A percentile compares a stretch with the other conserved stretches of the same genome.
Conservation (phyloP, 2,113 vertebrate species). For the Pedetes capensis region DNA sequence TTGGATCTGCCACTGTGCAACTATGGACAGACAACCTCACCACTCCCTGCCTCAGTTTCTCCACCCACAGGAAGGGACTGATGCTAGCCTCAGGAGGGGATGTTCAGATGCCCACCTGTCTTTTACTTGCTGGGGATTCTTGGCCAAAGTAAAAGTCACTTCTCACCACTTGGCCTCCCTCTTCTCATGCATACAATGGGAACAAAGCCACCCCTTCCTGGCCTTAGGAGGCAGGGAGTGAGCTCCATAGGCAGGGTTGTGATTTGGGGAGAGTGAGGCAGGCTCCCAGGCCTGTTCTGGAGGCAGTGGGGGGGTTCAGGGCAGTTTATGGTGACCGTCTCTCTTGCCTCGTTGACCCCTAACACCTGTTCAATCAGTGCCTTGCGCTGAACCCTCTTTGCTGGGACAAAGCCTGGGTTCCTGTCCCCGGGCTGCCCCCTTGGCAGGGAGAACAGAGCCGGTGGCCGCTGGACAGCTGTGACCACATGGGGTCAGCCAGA, state of each 20-base stretch:
- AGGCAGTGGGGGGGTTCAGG: background rate
- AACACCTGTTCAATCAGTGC: background rate
- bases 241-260: accelerated
- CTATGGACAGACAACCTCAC: background rate
- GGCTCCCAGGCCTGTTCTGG: background rate
- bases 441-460: background rate
- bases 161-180: background rate
- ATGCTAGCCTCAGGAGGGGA: background rate
- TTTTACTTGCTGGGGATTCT: background rate
- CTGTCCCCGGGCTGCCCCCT: background rate
- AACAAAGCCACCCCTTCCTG: background rate
- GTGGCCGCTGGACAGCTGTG: conserved; percentile 42
- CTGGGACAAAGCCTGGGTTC: background rate
- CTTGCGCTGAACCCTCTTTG: background rate
- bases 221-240: background rate
- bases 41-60: background rate
- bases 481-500: background rate
- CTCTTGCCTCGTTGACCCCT: background rate
- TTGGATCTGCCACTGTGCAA: too few species aligned
- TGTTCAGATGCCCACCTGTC: background rate
- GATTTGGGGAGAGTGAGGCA: background rate
- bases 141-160: background rate
- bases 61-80: background rate
- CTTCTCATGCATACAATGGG: background rate
- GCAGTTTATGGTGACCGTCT: background rate